Evolutionary conservation across 1,140 invertebrate genomes (phyloP), one percentile per base, ranked within the genome.

Genomic region (Stenopsyche tienmushanensis): DNA sequence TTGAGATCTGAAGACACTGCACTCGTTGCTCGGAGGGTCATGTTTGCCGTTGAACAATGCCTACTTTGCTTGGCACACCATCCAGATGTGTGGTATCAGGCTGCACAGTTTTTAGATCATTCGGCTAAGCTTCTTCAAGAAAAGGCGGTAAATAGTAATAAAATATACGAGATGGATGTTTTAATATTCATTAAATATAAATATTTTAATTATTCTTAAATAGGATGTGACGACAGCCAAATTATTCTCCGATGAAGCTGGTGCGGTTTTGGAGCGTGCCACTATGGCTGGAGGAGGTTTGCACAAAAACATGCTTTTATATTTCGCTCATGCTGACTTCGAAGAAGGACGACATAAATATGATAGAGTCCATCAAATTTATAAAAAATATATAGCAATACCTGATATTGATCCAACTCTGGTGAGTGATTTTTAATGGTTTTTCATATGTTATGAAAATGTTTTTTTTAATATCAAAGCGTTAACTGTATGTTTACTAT

Each of bases 21-120:
- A 0, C 74, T 97, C 0, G 89, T 99, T 1, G 96, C 96, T 0
- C 88, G 93, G 60, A 80, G 97, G 73, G 96, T 99, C 0, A 96
- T 99, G 87, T 99, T 99, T 83, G 97, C 97, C 0, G 97, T 98
- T 70, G 97, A 99, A 74, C 97, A 99, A 77, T 97, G 96, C 74
- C 80, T 99, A 21, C 78, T 99, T 10, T 98, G 97, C 76, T 78
- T 99, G 3, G 96, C 95, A 1, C 96, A 99, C 80, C 96, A 99
- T 82, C 94, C 96, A 0, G 97, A 99, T 71, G 92, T 99, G 47
- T 99, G 97, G 97, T 96, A 98, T 77, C 96, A 99, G 80, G 96
- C 96, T 0, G 96, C 97, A 0, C 89, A 96, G 70, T 99, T 96
- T 78, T 83, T 99, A 10, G 96, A 99, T 76, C 87, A 94, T 71